Conservation (phyloP, 2,797 vertebrate genomes). For the Anableps anableps region DNA sequence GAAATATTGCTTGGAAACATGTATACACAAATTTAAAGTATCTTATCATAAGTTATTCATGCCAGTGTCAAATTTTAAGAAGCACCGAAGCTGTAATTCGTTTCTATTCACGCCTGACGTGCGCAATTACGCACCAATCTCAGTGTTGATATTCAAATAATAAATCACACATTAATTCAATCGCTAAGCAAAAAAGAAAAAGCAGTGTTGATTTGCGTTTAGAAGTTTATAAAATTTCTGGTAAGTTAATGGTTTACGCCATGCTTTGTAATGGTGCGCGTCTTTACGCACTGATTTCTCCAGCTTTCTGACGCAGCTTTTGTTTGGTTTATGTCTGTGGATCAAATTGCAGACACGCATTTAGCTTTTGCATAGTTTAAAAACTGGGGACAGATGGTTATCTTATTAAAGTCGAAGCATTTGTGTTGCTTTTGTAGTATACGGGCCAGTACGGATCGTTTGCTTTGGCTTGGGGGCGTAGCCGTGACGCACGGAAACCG, state of each 20-base stretch:
- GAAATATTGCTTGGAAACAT: not conserved
- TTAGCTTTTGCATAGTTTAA: constrained; percentile 60
- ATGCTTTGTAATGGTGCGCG: constrained; percentile 3
- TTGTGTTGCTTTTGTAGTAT: constrained; percentile 68
- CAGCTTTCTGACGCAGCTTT: constrained; percentile 41
- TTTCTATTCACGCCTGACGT: not conserved
- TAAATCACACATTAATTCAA: not conserved
- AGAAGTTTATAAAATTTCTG: not conserved
- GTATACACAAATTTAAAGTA: not conserved
- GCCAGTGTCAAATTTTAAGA: not conserved
- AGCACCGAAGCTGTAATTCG: not conserved
- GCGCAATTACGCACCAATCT: constrained; percentile 55
- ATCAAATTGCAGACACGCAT: constrained; percentile 65
- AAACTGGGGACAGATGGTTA: constrained; percentile 75
- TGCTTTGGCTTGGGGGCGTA: constrained; percentile 78
- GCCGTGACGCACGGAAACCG: constrained; percentile 75
- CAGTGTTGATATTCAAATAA: not conserved
- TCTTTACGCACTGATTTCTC: constrained; percentile 57
- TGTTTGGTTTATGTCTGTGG: constrained; percentile 34
- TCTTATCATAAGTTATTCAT: not conserved
- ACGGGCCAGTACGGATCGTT: constrained; percentile 55
- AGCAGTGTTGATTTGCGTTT: not conserved
- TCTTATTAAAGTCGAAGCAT: constrained; percentile 56
- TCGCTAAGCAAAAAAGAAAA: not conserved
- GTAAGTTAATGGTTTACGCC: not conserved